Percentiles rank a stretch among this genome's conserved stretches.
These are phyloP conservation scores for Cetoscarus ocellatus DNA, from an alignment of 2,797 vertebrate genomes.

Conservation along the genomic window DNA sequence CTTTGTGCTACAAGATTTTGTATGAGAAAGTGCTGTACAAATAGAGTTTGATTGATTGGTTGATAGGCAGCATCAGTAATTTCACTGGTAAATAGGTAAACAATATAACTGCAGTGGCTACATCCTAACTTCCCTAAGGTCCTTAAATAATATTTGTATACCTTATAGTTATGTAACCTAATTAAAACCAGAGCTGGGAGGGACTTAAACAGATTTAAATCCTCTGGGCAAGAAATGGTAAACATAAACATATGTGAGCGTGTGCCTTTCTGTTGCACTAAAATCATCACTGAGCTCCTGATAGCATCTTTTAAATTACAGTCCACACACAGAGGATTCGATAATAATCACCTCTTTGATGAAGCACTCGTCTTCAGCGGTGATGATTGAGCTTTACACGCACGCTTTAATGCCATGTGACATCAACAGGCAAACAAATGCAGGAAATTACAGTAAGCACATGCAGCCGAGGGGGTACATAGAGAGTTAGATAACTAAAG, in stretches of 20 bases:
- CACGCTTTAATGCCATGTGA: slow-evolving; percentile 13
- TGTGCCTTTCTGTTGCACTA: neutral
- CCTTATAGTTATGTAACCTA: slow-evolving; percentile 8
- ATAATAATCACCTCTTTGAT: slow-evolving; percentile 46
- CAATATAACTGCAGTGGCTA: neutral
- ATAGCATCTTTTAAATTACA: slow-evolving; percentile 16
- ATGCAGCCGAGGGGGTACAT: slow-evolving; percentile 15
- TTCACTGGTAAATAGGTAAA: too few species aligned
- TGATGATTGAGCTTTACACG: slow-evolving; percentile 43
- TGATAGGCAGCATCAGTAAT: too few species aligned
- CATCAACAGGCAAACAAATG: slow-evolving; percentile 33
- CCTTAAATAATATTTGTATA: neutral
- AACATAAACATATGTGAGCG: neutral
- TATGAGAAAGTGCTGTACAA: too few species aligned
- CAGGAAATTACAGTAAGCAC: slow-evolving; percentile 11
- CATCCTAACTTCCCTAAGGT: neutral
- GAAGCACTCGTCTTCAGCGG: slow-evolving; percentile 31
- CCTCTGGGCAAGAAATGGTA: neutral
- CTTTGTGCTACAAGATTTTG: too few species aligned
- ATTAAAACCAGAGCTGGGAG: neutral
- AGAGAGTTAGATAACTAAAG: slow-evolving; percentile 22
- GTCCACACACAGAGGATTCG: slow-evolving; percentile 30
- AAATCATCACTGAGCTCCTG: slow-evolving; percentile 9
- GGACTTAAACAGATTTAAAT: neutral
- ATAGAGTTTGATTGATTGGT: too few species aligned